A percentile compares a stretch with the other conserved stretches of the same genome.
These are phyloP conservation scores for Gymnorhina tibicen DNA, from an alignment of 2,113 vertebrate genomes.

Conservation along the genomic window DNA sequence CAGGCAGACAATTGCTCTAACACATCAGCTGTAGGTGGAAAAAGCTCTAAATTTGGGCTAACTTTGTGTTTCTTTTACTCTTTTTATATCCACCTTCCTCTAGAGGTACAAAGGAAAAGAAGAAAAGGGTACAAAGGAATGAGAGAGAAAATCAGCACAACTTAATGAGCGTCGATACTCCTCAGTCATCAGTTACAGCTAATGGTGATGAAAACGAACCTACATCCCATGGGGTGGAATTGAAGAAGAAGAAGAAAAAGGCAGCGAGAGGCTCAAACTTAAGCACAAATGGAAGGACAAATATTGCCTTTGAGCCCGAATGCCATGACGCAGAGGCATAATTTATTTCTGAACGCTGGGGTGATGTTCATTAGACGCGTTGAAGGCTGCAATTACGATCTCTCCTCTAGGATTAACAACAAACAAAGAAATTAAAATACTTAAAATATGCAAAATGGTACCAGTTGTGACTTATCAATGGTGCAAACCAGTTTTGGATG, in stretches of 20 bases:
- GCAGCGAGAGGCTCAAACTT: conserved; percentile 39
- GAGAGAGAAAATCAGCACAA: conserved; percentile 44
- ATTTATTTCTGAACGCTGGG: background rate
- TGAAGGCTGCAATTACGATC: background rate
- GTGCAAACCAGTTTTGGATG: background rate
- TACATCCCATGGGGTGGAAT: conserved; percentile 10
- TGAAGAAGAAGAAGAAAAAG: conserved; percentile 68
- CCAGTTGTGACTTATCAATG: background rate
- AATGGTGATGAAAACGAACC: conserved; percentile 62
- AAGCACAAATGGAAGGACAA: conserved; percentile 68
- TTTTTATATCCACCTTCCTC: conserved; percentile 36
- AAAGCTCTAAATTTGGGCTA: conserved; percentile 47
- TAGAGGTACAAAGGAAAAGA: conserved; percentile 74
- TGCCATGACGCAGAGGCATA: background rate
- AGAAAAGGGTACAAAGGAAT: conserved; percentile 74
- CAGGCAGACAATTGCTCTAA: conserved; percentile 47
- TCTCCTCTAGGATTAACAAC: background rate
- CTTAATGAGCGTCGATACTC: conserved; percentile 23
- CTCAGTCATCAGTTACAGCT: conserved; percentile 35
- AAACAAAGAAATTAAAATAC: background rate
- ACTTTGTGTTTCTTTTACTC: conserved; percentile 46
- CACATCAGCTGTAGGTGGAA: conserved; percentile 12
- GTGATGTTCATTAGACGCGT: background rate
- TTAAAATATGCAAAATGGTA: background rate
- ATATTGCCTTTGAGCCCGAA: conserved; percentile 73